These are phyloP conservation scores for Trematocara macrostoma DNA, from an alignment of 2,113 vertebrate species.

Conservation along the genomic window DNA sequence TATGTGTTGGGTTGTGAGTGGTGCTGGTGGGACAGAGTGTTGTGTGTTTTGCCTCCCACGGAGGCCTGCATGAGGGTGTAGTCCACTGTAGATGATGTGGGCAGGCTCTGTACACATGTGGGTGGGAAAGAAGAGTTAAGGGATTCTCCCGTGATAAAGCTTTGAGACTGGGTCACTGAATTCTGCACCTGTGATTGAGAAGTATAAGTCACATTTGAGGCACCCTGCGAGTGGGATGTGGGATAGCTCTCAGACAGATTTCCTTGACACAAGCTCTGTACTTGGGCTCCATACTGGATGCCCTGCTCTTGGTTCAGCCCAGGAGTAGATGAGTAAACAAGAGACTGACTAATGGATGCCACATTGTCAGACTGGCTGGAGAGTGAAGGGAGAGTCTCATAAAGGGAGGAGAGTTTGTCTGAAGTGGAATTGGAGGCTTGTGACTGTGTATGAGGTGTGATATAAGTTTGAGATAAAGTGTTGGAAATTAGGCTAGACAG, in stretches of 20 bases:
- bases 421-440: slow-evolving; percentile 82
- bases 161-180: slow-evolving; percentile 85
- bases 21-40: slow-evolving; percentile 75
- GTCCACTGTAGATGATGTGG: slow-evolving; percentile 79
- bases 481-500: slow-evolving; percentile 85
- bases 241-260: slow-evolving; percentile 86
- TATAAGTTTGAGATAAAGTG: slow-evolving; percentile 86
- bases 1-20: slow-evolving; percentile 78
- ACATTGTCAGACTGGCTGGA: slow-evolving; percentile 81
- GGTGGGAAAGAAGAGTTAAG: slow-evolving; percentile 82
- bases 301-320: slow-evolving; percentile 75
- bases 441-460: slow-evolving; percentile 82
- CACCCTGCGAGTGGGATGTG: slow-evolving; percentile 87
- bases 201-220: slow-evolving; percentile 85
- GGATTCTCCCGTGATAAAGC: slow-evolving; percentile 83
- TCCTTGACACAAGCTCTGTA: slow-evolving; percentile 83
- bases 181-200: slow-evolving; percentile 86
- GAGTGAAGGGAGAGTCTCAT: slow-evolving; percentile 85
- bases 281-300: slow-evolving; percentile 78
- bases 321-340: slow-evolving; percentile 81
- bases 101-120: slow-evolving; percentile 76
- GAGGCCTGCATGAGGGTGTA: slow-evolving; percentile 84
- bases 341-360: slow-evolving; percentile 81
- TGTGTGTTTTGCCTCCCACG: slow-evolving; percentile 77
- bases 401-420: slow-evolving; percentile 86